Conservation (phyloP, 1,140 invertebrate species). For the Formica exsecta region DNA sequence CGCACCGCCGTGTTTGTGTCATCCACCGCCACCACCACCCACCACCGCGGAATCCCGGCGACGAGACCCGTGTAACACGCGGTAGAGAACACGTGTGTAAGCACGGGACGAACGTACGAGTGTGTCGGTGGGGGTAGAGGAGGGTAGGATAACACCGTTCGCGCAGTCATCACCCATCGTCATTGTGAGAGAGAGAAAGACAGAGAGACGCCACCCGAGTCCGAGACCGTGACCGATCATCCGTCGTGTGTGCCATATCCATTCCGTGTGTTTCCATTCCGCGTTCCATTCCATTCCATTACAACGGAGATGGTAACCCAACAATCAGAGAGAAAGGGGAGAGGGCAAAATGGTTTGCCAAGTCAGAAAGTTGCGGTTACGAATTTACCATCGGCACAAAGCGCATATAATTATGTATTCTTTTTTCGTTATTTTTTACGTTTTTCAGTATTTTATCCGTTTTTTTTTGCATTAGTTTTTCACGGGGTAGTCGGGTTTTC, state of each 20-base stretch:
- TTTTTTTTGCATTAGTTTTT: constrained; percentile 63
- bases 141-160: constrained; percentile 68
- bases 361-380: constrained; percentile 90
- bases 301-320: constrained; percentile 89
- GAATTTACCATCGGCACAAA: constrained; percentile 85
- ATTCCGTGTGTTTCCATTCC: constrained; percentile 68
- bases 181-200: constrained; percentile 43
- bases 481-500: constrained; percentile 23
- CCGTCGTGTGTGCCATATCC: constrained; percentile 79
- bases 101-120: constrained; percentile 77
- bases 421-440: constrained; percentile 71
- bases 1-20: constrained; percentile 55
- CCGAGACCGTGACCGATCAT: constrained; percentile 80
- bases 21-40: constrained; percentile 64
- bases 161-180: constrained; percentile 54
- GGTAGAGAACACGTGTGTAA: constrained; percentile 76
- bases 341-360: constrained; percentile 92
- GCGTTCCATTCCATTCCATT: constrained; percentile 84
- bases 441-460: constrained; percentile 63
- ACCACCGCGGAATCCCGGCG: constrained; percentile 62
- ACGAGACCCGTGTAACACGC: constrained; percentile 77
- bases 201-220: constrained; percentile 77
- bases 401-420: constrained; percentile 77
- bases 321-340: constrained; percentile 93
- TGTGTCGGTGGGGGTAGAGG: constrained; percentile 74